Evolutionary conservation across 1,140 invertebrate species (phyloP).

Genomic region (Episyrphus balteatus): DNA sequence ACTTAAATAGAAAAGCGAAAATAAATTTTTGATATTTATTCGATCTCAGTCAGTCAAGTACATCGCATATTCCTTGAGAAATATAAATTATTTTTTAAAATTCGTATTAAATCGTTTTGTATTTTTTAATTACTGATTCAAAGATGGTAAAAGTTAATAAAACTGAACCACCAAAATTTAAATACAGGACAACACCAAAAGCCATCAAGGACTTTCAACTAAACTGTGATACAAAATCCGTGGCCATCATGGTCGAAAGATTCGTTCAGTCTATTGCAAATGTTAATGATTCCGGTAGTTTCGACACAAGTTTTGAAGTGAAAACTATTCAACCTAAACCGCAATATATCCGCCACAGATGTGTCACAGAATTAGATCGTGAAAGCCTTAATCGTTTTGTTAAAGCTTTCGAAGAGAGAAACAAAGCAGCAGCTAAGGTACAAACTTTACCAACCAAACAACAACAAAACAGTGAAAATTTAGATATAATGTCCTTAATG

Average conservation of each 20-base stretch:
- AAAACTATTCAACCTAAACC: constrained; percentile 19
- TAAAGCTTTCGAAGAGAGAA: constrained; percentile 24
- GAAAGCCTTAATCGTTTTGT: constrained; percentile 25
- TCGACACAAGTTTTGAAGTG: constrained; percentile 33
- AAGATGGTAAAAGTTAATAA: constrained; percentile 5
- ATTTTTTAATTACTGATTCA: neutral
- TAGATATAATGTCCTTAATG: no score
- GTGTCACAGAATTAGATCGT: constrained; percentile 29
- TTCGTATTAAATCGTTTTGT: no score
- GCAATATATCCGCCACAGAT: constrained; percentile 15
- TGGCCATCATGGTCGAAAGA: constrained; percentile 25
- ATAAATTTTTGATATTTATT: no score
- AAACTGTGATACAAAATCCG: constrained; percentile 1
- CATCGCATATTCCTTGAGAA: no score
- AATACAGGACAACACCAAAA: neutral
- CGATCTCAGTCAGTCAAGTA: no score
- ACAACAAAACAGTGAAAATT: no score
- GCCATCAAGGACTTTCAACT: neutral
- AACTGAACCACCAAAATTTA: neutral
- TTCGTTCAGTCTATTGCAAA: constrained; percentile 29
- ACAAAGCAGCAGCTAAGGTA: neutral
- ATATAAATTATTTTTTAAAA: no score
- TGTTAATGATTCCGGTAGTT: constrained; percentile 30
- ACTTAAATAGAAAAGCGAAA: no score
- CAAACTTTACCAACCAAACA: neutral